Conservation (phyloP, 2,888 invertebrate genomes). For the Caenorhabditis sp. region DNA sequence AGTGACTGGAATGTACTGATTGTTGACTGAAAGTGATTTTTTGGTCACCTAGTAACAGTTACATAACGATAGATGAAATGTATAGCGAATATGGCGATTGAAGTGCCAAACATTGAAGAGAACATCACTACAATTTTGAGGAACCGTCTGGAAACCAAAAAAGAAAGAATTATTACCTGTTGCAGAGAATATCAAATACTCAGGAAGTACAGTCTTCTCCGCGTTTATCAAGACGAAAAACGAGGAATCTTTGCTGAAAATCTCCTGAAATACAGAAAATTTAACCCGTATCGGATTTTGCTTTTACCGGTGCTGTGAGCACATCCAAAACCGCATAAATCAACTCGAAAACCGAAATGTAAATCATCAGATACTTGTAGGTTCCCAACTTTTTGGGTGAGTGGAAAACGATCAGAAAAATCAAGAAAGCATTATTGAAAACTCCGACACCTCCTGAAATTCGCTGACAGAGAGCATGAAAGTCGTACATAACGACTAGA, state of each 20-base stretch:
- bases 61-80: slow-evolving; percentile 17
- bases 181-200: slow-evolving; percentile 1
- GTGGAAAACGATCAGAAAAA: slow-evolving; percentile 13
- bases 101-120: slow-evolving; percentile 16
- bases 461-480: slow-evolving; percentile 5
- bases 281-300: not conserved
- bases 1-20: not conserved
- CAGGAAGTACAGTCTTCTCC: slow-evolving; percentile 5
- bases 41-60: slow-evolving; percentile 3
- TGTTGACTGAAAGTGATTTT: not conserved
- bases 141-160: no score
- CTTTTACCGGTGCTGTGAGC: slow-evolving; percentile 19
- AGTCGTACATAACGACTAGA: not conserved
- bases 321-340: slow-evolving; percentile 21
- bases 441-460: not conserved
- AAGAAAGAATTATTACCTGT: no score
- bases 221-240: slow-evolving; percentile 16
- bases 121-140: not conserved
- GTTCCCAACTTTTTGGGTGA: slow-evolving; percentile 29
- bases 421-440: not conserved
- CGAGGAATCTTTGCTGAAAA: slow-evolving; percentile 21
- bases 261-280: not conserved
- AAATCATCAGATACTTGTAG: slow-evolving; percentile 47
- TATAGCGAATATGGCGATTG: slow-evolving; percentile 12
- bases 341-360: slow-evolving; percentile 37